Percentiles rank a stretch among this genome's conserved stretches.
phyloP scores from a whole-genome alignment of 2,113 vertebrate species.

The Etheostoma cragini region DNA sequence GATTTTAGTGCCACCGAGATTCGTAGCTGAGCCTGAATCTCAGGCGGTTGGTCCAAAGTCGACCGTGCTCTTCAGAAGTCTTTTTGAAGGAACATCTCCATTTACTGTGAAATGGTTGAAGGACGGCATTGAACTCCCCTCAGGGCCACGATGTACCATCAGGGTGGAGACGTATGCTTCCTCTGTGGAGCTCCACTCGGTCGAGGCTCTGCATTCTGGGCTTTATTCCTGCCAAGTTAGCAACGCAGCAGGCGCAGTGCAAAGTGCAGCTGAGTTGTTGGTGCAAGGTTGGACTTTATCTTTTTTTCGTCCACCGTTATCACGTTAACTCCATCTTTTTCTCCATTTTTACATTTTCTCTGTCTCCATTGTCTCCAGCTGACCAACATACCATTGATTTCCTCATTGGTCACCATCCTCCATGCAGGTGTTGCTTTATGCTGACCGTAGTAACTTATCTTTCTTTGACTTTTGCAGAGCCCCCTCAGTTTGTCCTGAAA shows the following conservation, averaged over 20 bases:
- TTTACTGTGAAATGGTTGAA: conserved; percentile 95
- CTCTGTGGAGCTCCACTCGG: conserved; percentile 90
- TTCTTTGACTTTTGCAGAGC: conserved; percentile 89
- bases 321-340: conserved; percentile 43
- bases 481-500: conserved; percentile 93
- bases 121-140: conserved; percentile 88
- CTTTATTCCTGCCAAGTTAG: conserved; percentile 91
- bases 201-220: conserved; percentile 87
- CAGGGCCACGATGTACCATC: conserved; percentile 88
- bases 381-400: conserved; percentile 3
- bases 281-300: conserved; percentile 85
- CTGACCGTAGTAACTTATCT: conserved; percentile 42
- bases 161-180: conserved; percentile 87
- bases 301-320: conserved; percentile 49
- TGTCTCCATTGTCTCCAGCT: conserved; percentile 20
- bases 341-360: conserved; percentile 37
- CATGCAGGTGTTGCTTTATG: not conserved
- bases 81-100: conserved; percentile 92
- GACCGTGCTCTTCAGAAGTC: conserved; percentile 89
- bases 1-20: conserved; percentile 90
- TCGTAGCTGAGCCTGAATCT: conserved; percentile 86
- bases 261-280: conserved; percentile 87
- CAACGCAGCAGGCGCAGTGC: conserved; percentile 91
- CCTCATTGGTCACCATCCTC: conserved; percentile 38
- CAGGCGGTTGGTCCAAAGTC: conserved; percentile 90